Evolutionary conservation across 2,113 vertebrate species (phyloP), one percentile per base, ranked within the genome.

Genomic region (Hydropotes inermis): DNA sequence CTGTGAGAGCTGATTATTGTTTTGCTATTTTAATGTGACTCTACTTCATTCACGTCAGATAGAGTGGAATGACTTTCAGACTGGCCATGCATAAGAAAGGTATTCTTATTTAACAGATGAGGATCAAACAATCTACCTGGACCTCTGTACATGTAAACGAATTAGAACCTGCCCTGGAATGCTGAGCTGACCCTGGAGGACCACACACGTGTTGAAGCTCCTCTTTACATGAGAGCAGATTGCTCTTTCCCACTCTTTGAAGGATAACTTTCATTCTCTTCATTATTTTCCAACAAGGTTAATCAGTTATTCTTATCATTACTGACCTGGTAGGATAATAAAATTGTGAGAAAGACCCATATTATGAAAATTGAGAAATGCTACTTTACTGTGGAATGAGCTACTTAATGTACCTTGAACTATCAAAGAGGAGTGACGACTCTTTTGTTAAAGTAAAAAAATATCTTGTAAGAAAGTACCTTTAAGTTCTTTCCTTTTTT

Each of bases 291-390:
- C 64, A 95, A 83, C 88, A 90, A 98, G 78, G 78, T 93, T 70
- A 91, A 30, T 85, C 54, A 93, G 91, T 39, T 50, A 92, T 21
- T 88, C 19, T 76, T 88, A 91, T 84, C 54, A 92, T 15, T 23
- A 92, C 28, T 95, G 85, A 92, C 87, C 64, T 90, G 1, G 1
- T 96, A 76, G 92, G 39, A 57, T 54, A 96, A 21, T 12, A 92
- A 95, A 92, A 91, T 1, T 9, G 95, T 95, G 76, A 98, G 87
- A 85, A 96, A 98, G 83, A 33, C 45, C 15, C 8, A 47, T 93
- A 82, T 81, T 39, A 78, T 74, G 25, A 67, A 93, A 95, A 87
- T 60, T 16, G 60, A 39, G 61, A 82, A 86, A 39, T 87, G n/a
- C 2, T 89, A 58, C 52, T 88, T 92, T 64, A 64, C 14, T 87